phyloP scores from a whole-genome alignment of 23 tunicate genomes.

The Oikopleura dioica region DNA sequence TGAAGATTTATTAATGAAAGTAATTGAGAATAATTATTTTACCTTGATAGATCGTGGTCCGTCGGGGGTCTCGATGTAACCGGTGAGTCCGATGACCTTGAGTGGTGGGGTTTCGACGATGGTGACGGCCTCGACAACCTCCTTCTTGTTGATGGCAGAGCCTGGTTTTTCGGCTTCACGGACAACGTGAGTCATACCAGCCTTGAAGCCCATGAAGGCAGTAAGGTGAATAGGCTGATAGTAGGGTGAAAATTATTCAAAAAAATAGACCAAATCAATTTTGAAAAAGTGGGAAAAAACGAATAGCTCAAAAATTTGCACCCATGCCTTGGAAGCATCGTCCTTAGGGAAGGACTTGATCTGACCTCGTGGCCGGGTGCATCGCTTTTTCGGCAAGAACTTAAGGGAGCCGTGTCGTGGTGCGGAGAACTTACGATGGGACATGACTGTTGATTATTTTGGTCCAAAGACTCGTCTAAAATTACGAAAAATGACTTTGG shows the following conservation, averaged over 20 bases:
- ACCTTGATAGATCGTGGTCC: slow-evolving; percentile 54
- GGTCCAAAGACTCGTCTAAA: not conserved
- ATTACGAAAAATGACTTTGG: too few relatives aligned
- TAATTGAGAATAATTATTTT: not conserved
- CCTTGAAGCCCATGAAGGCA: slow-evolving; percentile 84
- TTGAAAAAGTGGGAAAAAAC: too few relatives aligned
- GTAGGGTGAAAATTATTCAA: too few relatives aligned
- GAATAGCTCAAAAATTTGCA: too few relatives aligned
- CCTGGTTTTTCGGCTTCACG: slow-evolving; percentile 90
- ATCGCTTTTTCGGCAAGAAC: slow-evolving; percentile 70
- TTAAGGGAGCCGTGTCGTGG: slow-evolving; percentile 98
- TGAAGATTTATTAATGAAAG: not conserved
- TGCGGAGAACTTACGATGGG: slow-evolving; percentile 92
- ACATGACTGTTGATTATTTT: slow-evolving; percentile 19
- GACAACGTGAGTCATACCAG: slow-evolving; percentile 98
- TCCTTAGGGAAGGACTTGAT: slow-evolving; percentile 73
- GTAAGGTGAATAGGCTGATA: slow-evolving; percentile 88
- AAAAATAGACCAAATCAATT: too few relatives aligned
- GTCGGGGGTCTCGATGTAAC: slow-evolving; percentile 85
- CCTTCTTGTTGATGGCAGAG: slow-evolving; percentile 95
- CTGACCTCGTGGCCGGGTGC: slow-evolving; percentile 77
- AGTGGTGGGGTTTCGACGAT: slow-evolving; percentile 91
- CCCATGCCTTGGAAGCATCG: slow-evolving; percentile 62
- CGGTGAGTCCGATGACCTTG: slow-evolving; percentile 75
- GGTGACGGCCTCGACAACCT: slow-evolving; percentile 88